phyloP scores from a whole-genome alignment of 2,888 invertebrate genomes.

The Ptilodon capucinus region DNA sequence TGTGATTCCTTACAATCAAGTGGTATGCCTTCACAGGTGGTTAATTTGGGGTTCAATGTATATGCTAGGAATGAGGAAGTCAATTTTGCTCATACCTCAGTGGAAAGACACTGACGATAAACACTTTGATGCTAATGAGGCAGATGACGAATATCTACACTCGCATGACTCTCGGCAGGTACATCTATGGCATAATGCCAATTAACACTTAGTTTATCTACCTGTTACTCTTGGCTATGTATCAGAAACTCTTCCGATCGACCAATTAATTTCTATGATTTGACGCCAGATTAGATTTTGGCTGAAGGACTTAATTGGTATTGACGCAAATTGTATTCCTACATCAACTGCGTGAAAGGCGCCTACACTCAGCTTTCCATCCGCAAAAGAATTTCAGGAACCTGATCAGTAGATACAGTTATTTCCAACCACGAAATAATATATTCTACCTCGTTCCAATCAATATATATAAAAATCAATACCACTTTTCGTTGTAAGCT shows the following conservation, averaged over 20 bases:
- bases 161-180: conserved; percentile 23
- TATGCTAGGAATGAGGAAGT: not conserved
- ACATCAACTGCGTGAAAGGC: not conserved
- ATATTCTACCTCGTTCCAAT: too few species aligned
- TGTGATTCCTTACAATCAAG: too few species aligned
- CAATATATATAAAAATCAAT: too few species aligned
- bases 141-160: conserved; percentile 14
- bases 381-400: too few species aligned
- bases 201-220: conserved; percentile 51
- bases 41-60: too few species aligned
- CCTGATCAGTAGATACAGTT: too few species aligned
- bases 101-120: not conserved
- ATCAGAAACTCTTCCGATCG: conserved; percentile 51
- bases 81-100: not conserved
- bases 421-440: too few species aligned
- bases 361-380: too few species aligned
- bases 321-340: not conserved
- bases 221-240: conserved; percentile 61
- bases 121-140: not conserved
- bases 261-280: conserved; percentile 38
- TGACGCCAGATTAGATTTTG: conserved; percentile 27
- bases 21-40: too few species aligned
- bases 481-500: too few species aligned
- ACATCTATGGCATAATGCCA: conserved; percentile 41
- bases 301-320: conserved; percentile 23